A percentile compares a stretch with the other conserved stretches of the same genome.
Conservation (phyloP, 2,888 invertebrate genomes). For the Platynereis dumerilii region DNA sequence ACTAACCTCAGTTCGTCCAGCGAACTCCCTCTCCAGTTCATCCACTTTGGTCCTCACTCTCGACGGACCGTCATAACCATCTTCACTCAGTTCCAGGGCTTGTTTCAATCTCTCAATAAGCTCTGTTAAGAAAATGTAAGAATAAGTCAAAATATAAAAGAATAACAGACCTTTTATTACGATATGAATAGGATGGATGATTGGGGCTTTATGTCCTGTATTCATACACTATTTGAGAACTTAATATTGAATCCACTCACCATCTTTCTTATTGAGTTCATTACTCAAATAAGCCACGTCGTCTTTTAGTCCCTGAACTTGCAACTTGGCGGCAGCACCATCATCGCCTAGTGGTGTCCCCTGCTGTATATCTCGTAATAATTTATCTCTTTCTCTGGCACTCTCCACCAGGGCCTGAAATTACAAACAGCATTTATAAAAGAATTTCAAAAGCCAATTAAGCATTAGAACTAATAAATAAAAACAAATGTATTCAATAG, state of each 20-base stretch:
- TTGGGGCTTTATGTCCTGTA: too few species aligned
- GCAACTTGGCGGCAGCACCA: conserved; percentile 27
- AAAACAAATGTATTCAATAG: too few species aligned
- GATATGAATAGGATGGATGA: too few species aligned
- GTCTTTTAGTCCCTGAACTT: conserved; percentile 34
- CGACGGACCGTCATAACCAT: too few species aligned
- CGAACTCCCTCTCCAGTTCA: conserved; percentile 47
- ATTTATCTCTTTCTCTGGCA: conserved; percentile 43
- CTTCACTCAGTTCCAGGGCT: conserved; percentile 9
- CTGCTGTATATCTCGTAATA: conserved; percentile 37
- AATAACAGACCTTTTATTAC: too few species aligned
- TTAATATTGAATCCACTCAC: too few species aligned
- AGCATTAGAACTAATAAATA: too few species aligned
- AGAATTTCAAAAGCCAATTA: too few species aligned
- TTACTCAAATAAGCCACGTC: conserved; percentile 35
- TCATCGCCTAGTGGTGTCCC: neutral
- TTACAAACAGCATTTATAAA: neutral
- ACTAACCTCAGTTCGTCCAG: conserved; percentile 36
- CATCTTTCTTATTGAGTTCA: conserved; percentile 37
- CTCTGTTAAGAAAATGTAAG: conserved; percentile 12
- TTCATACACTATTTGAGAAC: too few species aligned
- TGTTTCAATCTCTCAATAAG: conserved; percentile 23
- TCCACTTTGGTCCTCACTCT: conserved; percentile 35
- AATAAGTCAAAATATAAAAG: too few species aligned
- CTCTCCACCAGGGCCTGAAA: conserved; percentile 43